Base-by-base conservation (phyloP, 92 coral and sea anemone genomes). In the Chrysogorgia sp. region DNA sequence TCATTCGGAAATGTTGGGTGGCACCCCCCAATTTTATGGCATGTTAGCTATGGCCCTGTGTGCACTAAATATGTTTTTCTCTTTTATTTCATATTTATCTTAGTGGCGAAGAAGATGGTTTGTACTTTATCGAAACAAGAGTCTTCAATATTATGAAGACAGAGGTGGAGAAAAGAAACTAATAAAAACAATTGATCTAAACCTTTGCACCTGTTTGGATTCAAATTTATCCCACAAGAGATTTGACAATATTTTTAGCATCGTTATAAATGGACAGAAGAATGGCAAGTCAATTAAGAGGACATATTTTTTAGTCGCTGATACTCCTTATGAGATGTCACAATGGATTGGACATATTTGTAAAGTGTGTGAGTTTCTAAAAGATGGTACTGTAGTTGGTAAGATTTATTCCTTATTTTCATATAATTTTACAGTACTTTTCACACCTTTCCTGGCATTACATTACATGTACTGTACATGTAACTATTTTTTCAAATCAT, bases 301-400 rank as follows among this genome's bases (percentile, higher is more conserved):
- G 50, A 72, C 48, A 0, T 72, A 55, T 25, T 72, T 15, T 25
- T 65, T 72, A 29, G 49, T 59, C 0, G 79, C 79, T 55, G 79
- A 72, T n/a, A 15, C 50, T 31, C 19, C 79, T 13, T 72, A 72
- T 35, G 79, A 72, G 25, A 72, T 72, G 79, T 8, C 0, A 0
- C 20, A 4, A 10, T 72, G 79, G 79, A 25, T 72, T 5, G 65
- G 55, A 12, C n/a, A 55, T 7, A 72, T 72, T 19, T 72, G 79
- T 50, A 32, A 72, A 40, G 17, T 72, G 23, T 72, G 79, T 26
- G 79, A 72, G 5, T 72, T 72, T 72, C 25, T 31, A 34, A 40
- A 20, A 34, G 49, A 72, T 17, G 59, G 41, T 47, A 2, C 7
- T 47, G n/a, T n/a, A 6, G 15, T 2, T 7, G 53, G 53, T 47